Base-by-base conservation (phyloP, 1,140 invertebrate genomes). In the Hyphantria cunea region DNA sequence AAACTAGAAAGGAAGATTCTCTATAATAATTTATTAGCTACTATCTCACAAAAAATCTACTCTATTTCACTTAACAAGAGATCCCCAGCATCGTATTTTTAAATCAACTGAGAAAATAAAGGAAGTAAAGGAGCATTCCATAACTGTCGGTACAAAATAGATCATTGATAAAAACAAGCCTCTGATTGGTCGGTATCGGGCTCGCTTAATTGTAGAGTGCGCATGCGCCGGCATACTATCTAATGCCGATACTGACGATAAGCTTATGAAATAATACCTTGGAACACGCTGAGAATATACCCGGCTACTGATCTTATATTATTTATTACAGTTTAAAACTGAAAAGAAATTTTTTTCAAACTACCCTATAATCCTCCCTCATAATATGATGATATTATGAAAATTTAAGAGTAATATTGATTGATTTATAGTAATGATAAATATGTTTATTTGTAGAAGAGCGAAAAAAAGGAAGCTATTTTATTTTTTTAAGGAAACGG, bases 251-350 rank as follows among this genome's bases (percentile, higher is more conserved):
- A 66, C 47, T 44, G 37, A 39, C 34, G 66, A 68, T 68, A 68
- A 68, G 53, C 60, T 53, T 59, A 66, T 71, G 62, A 71, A 71
- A 71, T 71, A 68, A 68, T 66, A 61, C 58, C 50, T 37, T 62
- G 51, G 41, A 47, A 53, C 60, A 62, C 42, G 60, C 49, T 45
- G 49, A 39, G 56, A 58, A 51, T 11, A 25, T 50, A 49, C 45
- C 41, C 60, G 14, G 60, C 60, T 49, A 53, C 60, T 37, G 49
- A 51, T 42, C 34, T 25, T 25, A 25, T 25, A 25, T 25, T 5
- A 25, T 25, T 25, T 11, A 15, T 3, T 48, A 56, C 54, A 17
- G 34, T 48, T 3, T 12, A 12, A 6, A 11, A 10, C 41, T 31
- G 10, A 6, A 33, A 25, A 25, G 12, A 8, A 58, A 10, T 14